Percentiles rank a stretch among this genome's conserved stretches.
Conservation (phyloP, 1,140 invertebrate genomes). For the Neuroterus valhalla region DNA sequence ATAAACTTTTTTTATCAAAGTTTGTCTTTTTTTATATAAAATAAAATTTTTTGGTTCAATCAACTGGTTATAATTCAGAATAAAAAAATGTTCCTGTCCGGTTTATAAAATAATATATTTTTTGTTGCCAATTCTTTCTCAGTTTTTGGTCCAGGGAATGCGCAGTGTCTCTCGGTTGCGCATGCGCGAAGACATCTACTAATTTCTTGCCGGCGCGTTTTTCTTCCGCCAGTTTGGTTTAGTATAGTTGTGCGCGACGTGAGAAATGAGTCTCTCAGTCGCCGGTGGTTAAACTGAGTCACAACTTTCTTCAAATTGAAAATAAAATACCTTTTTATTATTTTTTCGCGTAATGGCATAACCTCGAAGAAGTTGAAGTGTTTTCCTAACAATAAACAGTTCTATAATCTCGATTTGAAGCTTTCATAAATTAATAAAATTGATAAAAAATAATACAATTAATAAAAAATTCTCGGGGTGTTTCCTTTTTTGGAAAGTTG, state of each 20-base stretch:
- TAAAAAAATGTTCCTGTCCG: too few species aligned
- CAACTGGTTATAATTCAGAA: too few species aligned
- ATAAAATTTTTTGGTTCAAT: too few species aligned
- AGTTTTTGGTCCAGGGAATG: not conserved
- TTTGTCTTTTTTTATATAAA: not conserved
- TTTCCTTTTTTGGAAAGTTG: not conserved
- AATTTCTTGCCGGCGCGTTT: conserved; percentile 9
- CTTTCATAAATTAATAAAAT: too few species aligned
- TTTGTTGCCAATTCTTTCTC: too few species aligned
- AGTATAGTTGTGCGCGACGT: conserved; percentile 11
- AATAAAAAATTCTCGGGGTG: too few species aligned
- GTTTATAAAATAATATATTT: too few species aligned
- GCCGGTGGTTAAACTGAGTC: conserved; percentile 1
- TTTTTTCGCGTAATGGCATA: not conserved
- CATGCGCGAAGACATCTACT: not conserved
- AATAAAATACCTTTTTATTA: not conserved
- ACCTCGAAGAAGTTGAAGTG: not conserved
- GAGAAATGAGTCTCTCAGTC: not conserved
- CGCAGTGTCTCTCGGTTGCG: not conserved
- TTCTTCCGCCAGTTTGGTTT: conserved; percentile 6
- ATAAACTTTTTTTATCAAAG: not conserved
- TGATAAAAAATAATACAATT: too few species aligned
- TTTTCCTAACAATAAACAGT: too few species aligned
- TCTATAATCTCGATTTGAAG: too few species aligned
- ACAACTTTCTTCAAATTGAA: conserved; percentile 1